Conservation (phyloP, 2,797 vertebrate genomes). For the Cyprinodon diabolis region DNA sequence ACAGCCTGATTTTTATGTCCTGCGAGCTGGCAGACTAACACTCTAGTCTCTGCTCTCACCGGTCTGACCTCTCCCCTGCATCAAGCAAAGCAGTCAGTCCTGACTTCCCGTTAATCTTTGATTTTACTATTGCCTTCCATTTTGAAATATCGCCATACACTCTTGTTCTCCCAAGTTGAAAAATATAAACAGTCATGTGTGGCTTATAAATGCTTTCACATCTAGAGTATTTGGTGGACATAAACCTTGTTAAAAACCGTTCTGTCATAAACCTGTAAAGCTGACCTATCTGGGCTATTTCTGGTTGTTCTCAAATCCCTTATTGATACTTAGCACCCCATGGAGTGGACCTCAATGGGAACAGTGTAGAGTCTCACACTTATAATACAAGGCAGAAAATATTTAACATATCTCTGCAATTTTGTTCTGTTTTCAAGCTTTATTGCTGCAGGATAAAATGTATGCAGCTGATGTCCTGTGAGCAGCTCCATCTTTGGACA, state of each 20-base stretch:
- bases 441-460: neutral
- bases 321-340: neutral
- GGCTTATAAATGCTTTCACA: neutral
- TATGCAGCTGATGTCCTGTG: neutral
- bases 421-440: neutral
- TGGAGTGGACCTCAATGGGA: neutral
- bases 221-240: neutral
- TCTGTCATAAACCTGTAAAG: neutral
- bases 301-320: neutral
- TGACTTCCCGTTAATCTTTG: neutral
- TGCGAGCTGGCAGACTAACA: constrained; percentile 26
- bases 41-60: constrained; percentile 26
- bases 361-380: neutral
- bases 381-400: neutral
- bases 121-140: constrained; percentile 9
- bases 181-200: neutral
- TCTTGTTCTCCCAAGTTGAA: neutral
- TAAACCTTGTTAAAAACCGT: neutral
- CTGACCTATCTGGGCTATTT: neutral
- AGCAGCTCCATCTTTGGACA: no score
- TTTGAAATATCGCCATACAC: neutral
- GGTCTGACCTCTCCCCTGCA: neutral
- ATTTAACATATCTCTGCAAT: neutral
- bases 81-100: constrained; percentile 12
- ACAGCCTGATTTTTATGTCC: constrained; percentile 62